These are phyloP conservation scores for Pleuronectes platessa DNA, from an alignment of 2,113 vertebrate genomes.

Conservation along the genomic window DNA sequence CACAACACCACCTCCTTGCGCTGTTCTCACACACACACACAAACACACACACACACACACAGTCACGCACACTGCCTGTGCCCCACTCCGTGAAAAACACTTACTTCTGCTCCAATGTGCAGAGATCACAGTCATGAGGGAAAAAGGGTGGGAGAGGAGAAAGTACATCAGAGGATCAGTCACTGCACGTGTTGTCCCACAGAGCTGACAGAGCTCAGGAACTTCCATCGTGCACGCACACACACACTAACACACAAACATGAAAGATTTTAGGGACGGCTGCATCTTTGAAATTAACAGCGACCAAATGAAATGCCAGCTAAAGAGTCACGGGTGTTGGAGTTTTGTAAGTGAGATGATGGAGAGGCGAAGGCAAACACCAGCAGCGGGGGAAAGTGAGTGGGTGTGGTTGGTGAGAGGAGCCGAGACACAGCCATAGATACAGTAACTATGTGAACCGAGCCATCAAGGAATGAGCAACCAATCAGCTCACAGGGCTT, in stretches of 20 bases:
- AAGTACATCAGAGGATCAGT: conserved; percentile 49
- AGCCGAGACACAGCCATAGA: conserved; percentile 72
- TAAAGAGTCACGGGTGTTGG: conserved; percentile 11
- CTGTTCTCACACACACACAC: neutral
- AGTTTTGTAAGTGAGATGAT: conserved; percentile 44
- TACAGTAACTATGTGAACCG: conserved; percentile 79
- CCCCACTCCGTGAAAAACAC: conserved; percentile 62
- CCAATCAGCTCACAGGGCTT: conserved; percentile 62
- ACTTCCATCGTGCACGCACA: conserved; percentile 32
- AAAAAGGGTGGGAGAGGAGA: conserved; percentile 41
- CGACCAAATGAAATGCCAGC: conserved; percentile 9
- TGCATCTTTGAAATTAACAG: conserved; percentile 16
- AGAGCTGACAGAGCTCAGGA: conserved; percentile 42
- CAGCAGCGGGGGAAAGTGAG: conserved; percentile 48
- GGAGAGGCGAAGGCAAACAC: conserved; percentile 18
- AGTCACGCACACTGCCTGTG: conserved; percentile 35
- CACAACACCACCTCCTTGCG: neutral
- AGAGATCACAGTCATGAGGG: conserved; percentile 63
- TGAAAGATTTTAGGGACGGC: conserved; percentile 2
- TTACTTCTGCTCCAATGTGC: conserved; percentile 72
- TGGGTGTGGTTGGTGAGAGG: conserved; percentile 73
- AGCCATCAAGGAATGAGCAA: conserved; percentile 62
- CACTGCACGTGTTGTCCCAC: conserved; percentile 6
- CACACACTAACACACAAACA: neutral
- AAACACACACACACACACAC: neutral